phyloP scores from a whole-genome alignment of 2,888 invertebrate species.

The Stenichneumon culpator region DNA sequence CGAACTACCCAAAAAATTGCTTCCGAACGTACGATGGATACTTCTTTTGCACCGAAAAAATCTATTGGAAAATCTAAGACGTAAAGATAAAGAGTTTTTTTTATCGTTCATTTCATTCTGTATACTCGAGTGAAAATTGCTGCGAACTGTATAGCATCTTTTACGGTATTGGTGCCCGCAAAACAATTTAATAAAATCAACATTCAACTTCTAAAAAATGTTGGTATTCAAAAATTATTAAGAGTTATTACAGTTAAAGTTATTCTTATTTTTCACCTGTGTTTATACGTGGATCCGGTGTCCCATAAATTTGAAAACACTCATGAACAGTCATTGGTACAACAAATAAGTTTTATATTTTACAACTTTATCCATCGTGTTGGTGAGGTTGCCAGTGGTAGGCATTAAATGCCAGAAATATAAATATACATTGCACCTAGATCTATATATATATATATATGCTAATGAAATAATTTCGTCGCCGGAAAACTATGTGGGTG shows the following conservation, averaged over 20 bases:
- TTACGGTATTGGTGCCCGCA: too few species aligned
- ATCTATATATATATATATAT: conserved; percentile 1
- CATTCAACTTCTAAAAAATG: too few species aligned
- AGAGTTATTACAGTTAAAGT: too few species aligned
- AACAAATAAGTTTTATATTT: not conserved
- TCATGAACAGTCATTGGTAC: not conserved
- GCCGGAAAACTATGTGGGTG: conserved; percentile 58
- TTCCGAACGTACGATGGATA: not conserved
- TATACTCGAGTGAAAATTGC: too few species aligned
- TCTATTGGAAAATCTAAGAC: not conserved
- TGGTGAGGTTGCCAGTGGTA: conserved; percentile 44
- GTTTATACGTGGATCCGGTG: not conserved
- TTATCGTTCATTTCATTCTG: too few species aligned
- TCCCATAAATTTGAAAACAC: not conserved
- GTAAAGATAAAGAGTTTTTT: not conserved
- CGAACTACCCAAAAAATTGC: not conserved
- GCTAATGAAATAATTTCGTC: conserved; percentile 66
- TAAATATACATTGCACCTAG: conserved; percentile 49
- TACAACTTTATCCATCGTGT: conserved; percentile 35
- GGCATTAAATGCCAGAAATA: conserved; percentile 60
- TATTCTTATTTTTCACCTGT: too few species aligned
- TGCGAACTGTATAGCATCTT: too few species aligned
- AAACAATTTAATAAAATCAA: too few species aligned
- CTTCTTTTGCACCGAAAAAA: not conserved
- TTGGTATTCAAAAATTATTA: too few species aligned